Base-by-base conservation (phyloP, 2,797 vertebrate species). In the Smutsia gigantea region DNA sequence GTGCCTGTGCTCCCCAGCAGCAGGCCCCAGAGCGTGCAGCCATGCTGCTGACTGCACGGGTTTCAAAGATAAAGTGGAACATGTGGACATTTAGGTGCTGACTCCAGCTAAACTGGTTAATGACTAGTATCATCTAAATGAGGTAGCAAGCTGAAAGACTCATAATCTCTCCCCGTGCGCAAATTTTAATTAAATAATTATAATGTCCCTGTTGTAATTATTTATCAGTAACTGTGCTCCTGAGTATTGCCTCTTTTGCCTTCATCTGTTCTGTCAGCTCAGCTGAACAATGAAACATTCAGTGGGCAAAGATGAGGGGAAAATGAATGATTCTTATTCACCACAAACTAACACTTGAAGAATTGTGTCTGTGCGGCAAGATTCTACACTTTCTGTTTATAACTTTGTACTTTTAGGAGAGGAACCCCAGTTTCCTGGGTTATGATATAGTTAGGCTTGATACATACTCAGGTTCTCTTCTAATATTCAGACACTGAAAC, bases 101-200 rank as follows among this genome's bases (percentile, higher is more conserved):
- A 99, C 97, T 98, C 97, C 92, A 97, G 98, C 97, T 98, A 97
- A 98, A 98, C 69, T 98, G 98, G 97, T 98, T 98, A 98, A 99
- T 98, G 98, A 98, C 98, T 98, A 96, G 98, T 97, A 98, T 98
- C 98, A 87, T 98, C 98, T 98, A 98, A 99, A 98, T 98, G 98
- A 98, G 97, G 97, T 96, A 98, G 97, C 98, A 98, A 98, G 97
- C 96, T 96, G 87, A 98, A 98, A 98, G 98, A 93, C 98, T 98
- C 98, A 98, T 98, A 98, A 99, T 98, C 98, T 98, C 97, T 98
- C 97, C 96, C 98, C 95, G 98, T 98, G 98, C 93, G 92, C 98
- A 98, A 97, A 98, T 98, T 99, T 98, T 98, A 99, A 99, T 98
- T 99, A 98, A 98, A 98, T 98, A 98, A 98, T 98, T 98, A 97